Evolutionary conservation across 1,140 invertebrate species (phyloP), one percentile per base, ranked within the genome.

Genomic region (Portunus trituberculatus): DNA sequence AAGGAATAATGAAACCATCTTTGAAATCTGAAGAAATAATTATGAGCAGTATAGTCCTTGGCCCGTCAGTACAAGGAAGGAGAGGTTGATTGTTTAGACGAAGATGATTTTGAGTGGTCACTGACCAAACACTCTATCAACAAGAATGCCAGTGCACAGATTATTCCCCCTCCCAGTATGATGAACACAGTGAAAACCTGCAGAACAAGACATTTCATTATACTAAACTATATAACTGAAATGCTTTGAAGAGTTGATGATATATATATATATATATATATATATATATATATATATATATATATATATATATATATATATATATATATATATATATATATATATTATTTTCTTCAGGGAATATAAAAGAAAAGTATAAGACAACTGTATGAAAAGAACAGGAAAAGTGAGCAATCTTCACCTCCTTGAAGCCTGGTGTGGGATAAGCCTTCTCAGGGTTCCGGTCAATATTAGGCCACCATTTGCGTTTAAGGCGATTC

Each of bases 391-490:
- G 45, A 28, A 31, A 28, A 39, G 39, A 29, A 6, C 4, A 29
- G 52, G 6, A 3, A 52, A 48, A 31, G 25, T 20, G 12, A 12
- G 25, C 32, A n/a, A 12, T 59, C 52, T 12, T 59, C 90, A 94
- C 93, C 93, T 94, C 93, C 6, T 94, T 94, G 46, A 94, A 94
- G 31, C 93, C 93, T 25, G 93, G 93, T 4, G 87, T 76, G 0
- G 93, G 93, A 29, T 94, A 94, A 14, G 32, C 0, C 16, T 28
- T 28, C 20, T 90, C 93, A 12, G 93, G 93, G 28, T 94, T 46
- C 3, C 93, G 86, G 29, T 59, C 93, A 25, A 94, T 94, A 67
- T 94, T 94, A 31, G 93, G 93, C 93, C 93, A 94, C 93, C 93
- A 94, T 39, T 94, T 94, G 25, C 93, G 39, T 59, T 94, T 94